Base-by-base conservation (phyloP, 2,797 vertebrate genomes). In the Coregonus sp. region DNA sequence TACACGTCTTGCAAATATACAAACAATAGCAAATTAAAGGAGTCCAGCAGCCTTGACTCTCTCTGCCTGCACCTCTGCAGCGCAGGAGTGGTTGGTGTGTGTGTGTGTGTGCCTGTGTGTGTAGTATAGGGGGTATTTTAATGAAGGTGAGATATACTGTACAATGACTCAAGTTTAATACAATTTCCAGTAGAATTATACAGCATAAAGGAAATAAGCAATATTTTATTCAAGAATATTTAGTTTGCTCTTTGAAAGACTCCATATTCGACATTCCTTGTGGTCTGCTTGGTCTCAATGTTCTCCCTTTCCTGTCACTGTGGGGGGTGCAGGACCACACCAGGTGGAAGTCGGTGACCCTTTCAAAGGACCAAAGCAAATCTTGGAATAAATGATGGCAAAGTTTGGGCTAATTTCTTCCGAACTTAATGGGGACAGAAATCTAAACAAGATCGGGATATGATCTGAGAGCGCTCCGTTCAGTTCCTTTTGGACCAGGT, bases 1-100 rank as follows among this genome's bases (percentile, higher is more conserved):
- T 92, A 89, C 90, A 91, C 84, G 47, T 90, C 87, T 83, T 84
- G 69, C 86, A 91, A 90, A 91, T 89, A 83, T 87, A 91, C 91
- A 94, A 94, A 94, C 93, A 94, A 92, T 90, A 88, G 86, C 86
- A 89, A 93, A 92, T 94, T 92, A 92, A 87, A 79, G 80, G 87
- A 90, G 80, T 88, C 87, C 54, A 20, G 12, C 68, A 72, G 33
- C 68, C 75, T 70, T 70, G 66, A 63, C 69, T 51, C 59, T 67
- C 65, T 67, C 31, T 4, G 31, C 65, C 65, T 12, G 50, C 72
- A 40, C 31, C 20, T 11, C 35, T 5, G 31, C 7, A 7, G 37
- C 37, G 9, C 7, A 11, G 40, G 40, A 47, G 40, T 47, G 7
- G 40, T 47, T 75, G 52, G 7, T 47, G 40, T 47, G 40, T 47